Evolutionary conservation across 2,888 invertebrate species (phyloP).

Genomic region (Heterodera filipjevi): DNA sequence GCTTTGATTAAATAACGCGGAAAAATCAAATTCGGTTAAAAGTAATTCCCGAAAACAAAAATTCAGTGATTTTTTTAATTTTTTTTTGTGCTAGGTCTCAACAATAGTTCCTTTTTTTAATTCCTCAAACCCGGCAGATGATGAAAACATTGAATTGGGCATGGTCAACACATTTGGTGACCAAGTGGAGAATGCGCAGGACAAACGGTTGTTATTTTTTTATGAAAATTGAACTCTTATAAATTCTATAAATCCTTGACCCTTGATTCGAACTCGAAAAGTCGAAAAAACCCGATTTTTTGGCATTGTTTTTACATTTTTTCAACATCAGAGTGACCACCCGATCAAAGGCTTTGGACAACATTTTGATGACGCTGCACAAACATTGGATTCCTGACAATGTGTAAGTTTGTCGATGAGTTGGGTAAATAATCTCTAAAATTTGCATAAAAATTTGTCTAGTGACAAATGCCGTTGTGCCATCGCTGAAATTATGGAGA

Average conservation of each 20-base stretch:
- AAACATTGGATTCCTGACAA: constrained; percentile 31
- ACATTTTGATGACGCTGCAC: constrained; percentile 34
- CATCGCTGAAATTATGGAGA: constrained; percentile 80
- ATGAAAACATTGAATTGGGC: constrained; percentile 44
- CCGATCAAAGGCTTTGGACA: constrained; percentile 37
- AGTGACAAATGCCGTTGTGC: constrained; percentile 72
- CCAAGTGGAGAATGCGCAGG: constrained; percentile 83
- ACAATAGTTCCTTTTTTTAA: not conserved
- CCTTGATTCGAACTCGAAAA: not conserved
- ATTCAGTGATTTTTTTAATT: not conserved
- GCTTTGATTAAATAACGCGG: no score
- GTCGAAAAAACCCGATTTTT: not conserved
- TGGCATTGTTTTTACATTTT: not conserved
- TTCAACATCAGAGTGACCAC: constrained; percentile 20
- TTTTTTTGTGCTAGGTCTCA: no score
- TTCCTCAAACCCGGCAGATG: constrained; percentile 34
- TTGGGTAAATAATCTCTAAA: not conserved
- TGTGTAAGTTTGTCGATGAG: not conserved
- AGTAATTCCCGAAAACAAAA: not conserved
- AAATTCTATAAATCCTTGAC: no score
- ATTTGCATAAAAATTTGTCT: constrained; percentile 70
- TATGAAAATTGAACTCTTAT: not conserved
- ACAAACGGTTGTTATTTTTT: constrained; percentile 73
- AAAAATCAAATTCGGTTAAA: not conserved
- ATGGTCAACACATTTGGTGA: constrained; percentile 72